phyloP scores from a whole-genome alignment of 1,140 invertebrate species.

The Neodiprion virginianus region DNA sequence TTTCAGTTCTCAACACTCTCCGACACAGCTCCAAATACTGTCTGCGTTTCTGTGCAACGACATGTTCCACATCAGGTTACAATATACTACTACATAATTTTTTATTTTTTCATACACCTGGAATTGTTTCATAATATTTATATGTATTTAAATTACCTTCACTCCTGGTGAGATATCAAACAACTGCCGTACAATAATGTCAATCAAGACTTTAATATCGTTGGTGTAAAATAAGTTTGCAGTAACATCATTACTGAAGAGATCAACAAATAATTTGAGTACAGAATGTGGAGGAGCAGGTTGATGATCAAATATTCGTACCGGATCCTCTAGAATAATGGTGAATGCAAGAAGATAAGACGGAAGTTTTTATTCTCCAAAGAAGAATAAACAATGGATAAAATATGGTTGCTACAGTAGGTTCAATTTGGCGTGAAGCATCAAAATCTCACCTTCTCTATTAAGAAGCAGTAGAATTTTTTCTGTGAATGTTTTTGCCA shows the following conservation, averaged over 20 bases:
- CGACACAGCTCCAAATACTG: conserved; percentile 80
- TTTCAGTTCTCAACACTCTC: conserved; percentile 77
- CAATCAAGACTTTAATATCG: conserved; percentile 90
- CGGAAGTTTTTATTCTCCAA: conserved; percentile 1
- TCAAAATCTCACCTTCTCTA: conserved; percentile 76
- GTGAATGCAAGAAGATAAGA: conserved; percentile 12
- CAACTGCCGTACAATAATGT: conserved; percentile 88
- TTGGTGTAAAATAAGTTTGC: conserved; percentile 91
- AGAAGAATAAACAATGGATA: background rate
- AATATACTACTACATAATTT: conserved; percentile 6
- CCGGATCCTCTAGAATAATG: conserved; percentile 79
- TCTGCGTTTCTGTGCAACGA: conserved; percentile 67
- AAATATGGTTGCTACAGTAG: background rate
- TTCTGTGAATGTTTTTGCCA: conserved; percentile 87
- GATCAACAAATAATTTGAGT: conserved; percentile 85
- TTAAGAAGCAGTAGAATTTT: conserved; percentile 87
- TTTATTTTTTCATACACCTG: conserved; percentile 17
- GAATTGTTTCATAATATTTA: conserved; percentile 12
- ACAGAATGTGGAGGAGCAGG: conserved; percentile 83
- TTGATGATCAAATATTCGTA: conserved; percentile 82
- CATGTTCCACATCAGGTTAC: background rate
- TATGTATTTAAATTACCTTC: conserved; percentile 65
- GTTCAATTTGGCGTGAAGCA: conserved; percentile 12
- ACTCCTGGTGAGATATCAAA: conserved; percentile 89
- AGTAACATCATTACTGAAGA: conserved; percentile 78